Conservation (phyloP, 2,888 invertebrate species). For the Drosophila dives region DNA sequence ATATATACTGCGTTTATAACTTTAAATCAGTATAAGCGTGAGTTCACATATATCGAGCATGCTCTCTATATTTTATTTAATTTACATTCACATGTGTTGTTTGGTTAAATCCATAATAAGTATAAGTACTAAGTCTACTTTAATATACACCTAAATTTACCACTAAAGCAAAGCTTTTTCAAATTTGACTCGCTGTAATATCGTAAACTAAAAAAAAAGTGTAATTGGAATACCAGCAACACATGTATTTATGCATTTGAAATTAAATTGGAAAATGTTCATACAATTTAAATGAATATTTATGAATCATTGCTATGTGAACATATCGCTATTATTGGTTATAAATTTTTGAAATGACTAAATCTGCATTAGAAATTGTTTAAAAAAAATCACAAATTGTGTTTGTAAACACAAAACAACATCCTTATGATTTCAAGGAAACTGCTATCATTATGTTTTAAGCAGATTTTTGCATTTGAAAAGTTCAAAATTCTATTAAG, state of each 20-base stretch:
- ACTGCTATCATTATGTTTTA: slow-evolving; percentile 4
- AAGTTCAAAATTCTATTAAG: slow-evolving; percentile 44
- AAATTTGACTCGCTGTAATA: background rate
- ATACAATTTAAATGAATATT: slow-evolving; percentile 6
- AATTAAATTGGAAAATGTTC: slow-evolving; percentile 3
- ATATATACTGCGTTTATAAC: slow-evolving; percentile 43
- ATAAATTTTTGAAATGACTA: slow-evolving; percentile 45
- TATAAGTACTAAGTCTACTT: background rate
- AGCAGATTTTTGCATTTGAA: slow-evolving; percentile 52
- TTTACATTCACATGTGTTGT: slow-evolving; percentile 19
- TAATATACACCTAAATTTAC: background rate
- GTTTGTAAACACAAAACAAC: slow-evolving; percentile 11
- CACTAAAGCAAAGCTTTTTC: background rate
- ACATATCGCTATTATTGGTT: slow-evolving; percentile 45
- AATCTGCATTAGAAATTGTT: slow-evolving; percentile 37
- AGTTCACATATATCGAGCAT: slow-evolving; percentile 32
- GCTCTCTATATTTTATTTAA: background rate
- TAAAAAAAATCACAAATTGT: slow-evolving; percentile 3
- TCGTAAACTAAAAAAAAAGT: background rate
- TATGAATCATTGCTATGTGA: slow-evolving; percentile 30
- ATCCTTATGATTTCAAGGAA: slow-evolving; percentile 7
- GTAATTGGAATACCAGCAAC: slow-evolving; percentile 8
- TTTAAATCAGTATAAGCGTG: slow-evolving; percentile 36
- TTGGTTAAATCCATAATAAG: background rate
- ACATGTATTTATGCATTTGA: slow-evolving; percentile 5